Evolutionary conservation across 2,888 invertebrate species (phyloP).

Genomic region (Apodemia duryi): DNA sequence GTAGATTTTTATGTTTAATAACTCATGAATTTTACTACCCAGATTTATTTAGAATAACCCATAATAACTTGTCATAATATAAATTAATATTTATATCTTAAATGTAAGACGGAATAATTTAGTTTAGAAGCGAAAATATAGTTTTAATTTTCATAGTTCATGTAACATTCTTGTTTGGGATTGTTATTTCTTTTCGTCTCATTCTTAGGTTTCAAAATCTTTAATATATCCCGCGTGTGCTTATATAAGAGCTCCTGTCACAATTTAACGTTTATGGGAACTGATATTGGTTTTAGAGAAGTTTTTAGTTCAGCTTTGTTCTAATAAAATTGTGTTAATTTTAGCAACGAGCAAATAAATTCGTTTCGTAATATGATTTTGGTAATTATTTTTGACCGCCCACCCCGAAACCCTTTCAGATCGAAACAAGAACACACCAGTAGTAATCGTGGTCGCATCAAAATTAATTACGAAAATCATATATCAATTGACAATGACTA

Average conservation of each 20-base stretch:
- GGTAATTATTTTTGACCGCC: constrained; percentile 77
- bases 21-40: constrained; percentile 6
- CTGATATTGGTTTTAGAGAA: constrained; percentile 55
- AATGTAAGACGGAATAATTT: not conserved
- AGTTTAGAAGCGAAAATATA: constrained; percentile 13
- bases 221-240: constrained; percentile 9
- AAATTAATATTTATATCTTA: constrained; percentile 4
- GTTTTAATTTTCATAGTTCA: constrained; percentile 1
- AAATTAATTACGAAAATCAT: constrained; percentile 78
- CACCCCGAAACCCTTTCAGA: constrained; percentile 63
- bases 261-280: constrained; percentile 52
- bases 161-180: constrained; percentile 53
- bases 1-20: constrained; percentile 5
- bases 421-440: constrained; percentile 64
- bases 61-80: constrained; percentile 11
- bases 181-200: constrained; percentile 53
- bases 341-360: constrained; percentile 77
- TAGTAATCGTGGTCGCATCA: constrained; percentile 56
- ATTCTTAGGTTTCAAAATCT: not conserved
- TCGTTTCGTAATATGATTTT: constrained; percentile 77
- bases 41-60: constrained; percentile 7
- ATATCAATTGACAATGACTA: constrained; percentile 40
- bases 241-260: constrained; percentile 15
- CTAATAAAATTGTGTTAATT: constrained; percentile 73
- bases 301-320: constrained; percentile 69